Evolutionary conservation across 1,140 invertebrate species (phyloP).

Genomic region (Batillaria attramentaria): DNA sequence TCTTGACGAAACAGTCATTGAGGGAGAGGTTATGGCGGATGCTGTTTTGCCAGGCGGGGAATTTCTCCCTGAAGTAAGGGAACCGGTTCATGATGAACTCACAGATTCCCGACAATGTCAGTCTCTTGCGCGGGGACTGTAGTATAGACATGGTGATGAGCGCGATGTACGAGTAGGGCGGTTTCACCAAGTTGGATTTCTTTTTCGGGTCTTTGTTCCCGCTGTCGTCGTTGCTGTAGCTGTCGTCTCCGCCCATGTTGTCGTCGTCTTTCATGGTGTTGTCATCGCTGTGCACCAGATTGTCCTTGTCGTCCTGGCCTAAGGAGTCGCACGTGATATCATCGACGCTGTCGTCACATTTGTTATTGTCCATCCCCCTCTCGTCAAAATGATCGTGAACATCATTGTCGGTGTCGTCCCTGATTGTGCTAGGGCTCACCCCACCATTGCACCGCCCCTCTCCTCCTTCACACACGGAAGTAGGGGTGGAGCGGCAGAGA

Average conservation of each 20-base stretch:
- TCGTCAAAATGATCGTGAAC: background rate
- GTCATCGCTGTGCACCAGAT: conserved; percentile 31
- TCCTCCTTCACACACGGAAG: background rate
- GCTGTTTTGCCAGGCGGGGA: conserved; percentile 81
- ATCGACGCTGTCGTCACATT: conserved; percentile 28
- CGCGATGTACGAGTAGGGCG: conserved; percentile 98
- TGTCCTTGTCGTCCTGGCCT: conserved; percentile 15
- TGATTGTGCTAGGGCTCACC: background rate
- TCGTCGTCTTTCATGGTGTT: conserved; percentile 29
- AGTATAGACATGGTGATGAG: conserved; percentile 98
- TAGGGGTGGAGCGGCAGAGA: conserved; percentile 9
- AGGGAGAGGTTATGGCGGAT: conserved; percentile 97
- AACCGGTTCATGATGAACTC: conserved; percentile 99
- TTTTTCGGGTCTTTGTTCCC: conserved; percentile 36
- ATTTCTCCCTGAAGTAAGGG: conserved; percentile 76
- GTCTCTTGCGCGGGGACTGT: conserved; percentile 96
- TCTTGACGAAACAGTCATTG: conserved; percentile 99
- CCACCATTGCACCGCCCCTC: background rate
- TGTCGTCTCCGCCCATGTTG: conserved; percentile 20
- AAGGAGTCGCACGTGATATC: background rate
- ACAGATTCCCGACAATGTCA: conserved; percentile 97
- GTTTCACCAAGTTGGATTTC: conserved; percentile 81
- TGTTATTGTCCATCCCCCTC: background rate
- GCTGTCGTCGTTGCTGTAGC: background rate
- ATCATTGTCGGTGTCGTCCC: background rate